A percentile compares a stretch with the other conserved stretches of the same genome.
phyloP scores from a whole-genome alignment of 2,797 vertebrate genomes.

The Poeciliopsis presidionis region DNA sequence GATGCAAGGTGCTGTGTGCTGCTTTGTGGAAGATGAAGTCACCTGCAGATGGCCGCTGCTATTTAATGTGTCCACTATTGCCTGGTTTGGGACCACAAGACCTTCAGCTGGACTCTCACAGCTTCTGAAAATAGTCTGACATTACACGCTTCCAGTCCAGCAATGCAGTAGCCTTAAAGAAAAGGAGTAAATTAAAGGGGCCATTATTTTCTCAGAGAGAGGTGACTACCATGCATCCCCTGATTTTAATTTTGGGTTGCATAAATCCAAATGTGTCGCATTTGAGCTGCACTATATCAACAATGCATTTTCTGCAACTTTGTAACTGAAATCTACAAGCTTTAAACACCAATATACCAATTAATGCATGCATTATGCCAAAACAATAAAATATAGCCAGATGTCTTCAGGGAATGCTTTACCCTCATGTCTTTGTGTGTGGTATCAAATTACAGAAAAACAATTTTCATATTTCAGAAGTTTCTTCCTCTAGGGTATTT shows the following conservation, averaged over 20 bases:
- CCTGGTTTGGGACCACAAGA: slow-evolving; percentile 52
- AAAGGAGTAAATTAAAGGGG: slow-evolving; percentile 53
- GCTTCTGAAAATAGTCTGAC: slow-evolving; percentile 75
- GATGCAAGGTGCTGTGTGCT: neutral
- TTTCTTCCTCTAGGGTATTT: slow-evolving; percentile 16
- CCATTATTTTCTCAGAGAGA: slow-evolving; percentile 39
- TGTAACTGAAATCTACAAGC: no score
- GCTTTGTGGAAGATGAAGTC: slow-evolving; percentile 40
- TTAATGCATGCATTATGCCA: neutral
- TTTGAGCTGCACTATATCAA: neutral
- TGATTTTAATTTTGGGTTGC: neutral
- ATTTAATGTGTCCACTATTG: slow-evolving; percentile 49
- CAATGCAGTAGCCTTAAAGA: slow-evolving; percentile 65
- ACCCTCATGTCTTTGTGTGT: neutral
- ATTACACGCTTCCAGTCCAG: slow-evolving; percentile 57
- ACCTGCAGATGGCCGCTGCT: slow-evolving; percentile 67
- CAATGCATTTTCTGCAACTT: neutral
- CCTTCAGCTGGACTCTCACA: slow-evolving; percentile 69
- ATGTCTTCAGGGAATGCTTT: neutral
- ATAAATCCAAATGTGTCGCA: neutral
- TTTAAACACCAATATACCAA: no score
- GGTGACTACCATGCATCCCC: slow-evolving; percentile 33
- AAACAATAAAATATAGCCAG: neutral
- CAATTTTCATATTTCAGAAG: slow-evolving; percentile 11
- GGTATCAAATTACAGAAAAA: slow-evolving; percentile 4